Conservation (phyloP, 2,113 vertebrate species). For the Oreamnos americanus region DNA sequence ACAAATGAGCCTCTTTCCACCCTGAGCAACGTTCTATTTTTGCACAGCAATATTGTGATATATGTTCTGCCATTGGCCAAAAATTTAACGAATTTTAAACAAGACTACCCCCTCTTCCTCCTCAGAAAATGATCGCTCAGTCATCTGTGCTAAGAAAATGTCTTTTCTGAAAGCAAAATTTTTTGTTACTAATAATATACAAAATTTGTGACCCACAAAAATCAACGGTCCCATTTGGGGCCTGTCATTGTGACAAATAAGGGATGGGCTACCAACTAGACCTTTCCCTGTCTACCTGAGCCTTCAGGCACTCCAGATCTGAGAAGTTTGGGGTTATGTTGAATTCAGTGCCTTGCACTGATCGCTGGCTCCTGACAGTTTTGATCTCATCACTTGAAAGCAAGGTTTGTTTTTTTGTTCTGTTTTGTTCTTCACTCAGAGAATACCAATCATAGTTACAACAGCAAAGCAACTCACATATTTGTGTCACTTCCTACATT, state of each 20-base stretch:
- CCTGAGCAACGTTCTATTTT: not conserved
- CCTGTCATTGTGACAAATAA: not conserved
- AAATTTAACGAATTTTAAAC: slow-evolving; percentile 11
- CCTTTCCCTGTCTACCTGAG: not conserved
- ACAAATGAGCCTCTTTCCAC: not conserved
- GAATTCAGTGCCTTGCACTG: not conserved
- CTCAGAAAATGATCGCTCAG: not conserved
- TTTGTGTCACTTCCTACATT: slow-evolving; percentile 25
- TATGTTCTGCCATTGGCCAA: not conserved
- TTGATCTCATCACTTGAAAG: not conserved
- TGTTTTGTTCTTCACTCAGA: not conserved
- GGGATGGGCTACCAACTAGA: not conserved
- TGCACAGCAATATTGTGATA: not conserved
- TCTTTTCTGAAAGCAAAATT: not conserved
- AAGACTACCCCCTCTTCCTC: not conserved
- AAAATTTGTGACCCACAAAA: slow-evolving; percentile 1
- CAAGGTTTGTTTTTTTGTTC: not conserved
- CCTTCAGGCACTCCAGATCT: not conserved
- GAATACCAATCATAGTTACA: not conserved
- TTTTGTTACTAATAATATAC: not conserved
- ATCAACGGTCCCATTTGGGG: not conserved
- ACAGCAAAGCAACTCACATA: slow-evolving; percentile 36
- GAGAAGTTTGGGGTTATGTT: not conserved
- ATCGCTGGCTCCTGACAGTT: not conserved
- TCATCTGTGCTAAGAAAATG: not conserved